A percentile compares a stretch with the other conserved stretches of the same genome.
Evolutionary conservation across 2,888 invertebrate genomes (phyloP).

Genomic region (Argyresthia goedartella): DNA sequence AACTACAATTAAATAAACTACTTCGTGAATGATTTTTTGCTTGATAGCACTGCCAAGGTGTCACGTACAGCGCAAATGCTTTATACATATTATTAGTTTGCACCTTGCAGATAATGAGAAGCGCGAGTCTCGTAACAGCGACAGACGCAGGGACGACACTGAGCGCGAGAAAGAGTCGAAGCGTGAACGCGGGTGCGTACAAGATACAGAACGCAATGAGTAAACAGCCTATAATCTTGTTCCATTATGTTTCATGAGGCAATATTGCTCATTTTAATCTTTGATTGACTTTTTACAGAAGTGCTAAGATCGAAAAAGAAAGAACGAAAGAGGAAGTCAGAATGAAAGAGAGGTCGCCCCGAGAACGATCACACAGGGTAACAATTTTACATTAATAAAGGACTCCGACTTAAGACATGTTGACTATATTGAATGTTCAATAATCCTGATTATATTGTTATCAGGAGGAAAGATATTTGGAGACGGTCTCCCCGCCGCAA

Average conservation of each 20-base stretch:
- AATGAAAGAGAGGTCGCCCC: conserved; percentile 67
- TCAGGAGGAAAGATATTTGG: conserved; percentile 64
- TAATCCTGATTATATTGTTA: neutral
- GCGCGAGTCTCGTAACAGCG: conserved; percentile 41
- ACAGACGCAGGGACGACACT: conserved; percentile 48
- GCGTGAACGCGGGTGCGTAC: conserved; percentile 51
- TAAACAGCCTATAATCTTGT: too few relatives aligned
- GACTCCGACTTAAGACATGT: too few relatives aligned
- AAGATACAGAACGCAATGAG: neutral
- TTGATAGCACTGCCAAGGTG: too few relatives aligned
- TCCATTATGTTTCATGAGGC: too few relatives aligned
- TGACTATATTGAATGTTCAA: conserved; percentile 12
- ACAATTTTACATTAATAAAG: conserved; percentile 16
- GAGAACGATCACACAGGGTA: conserved; percentile 57
- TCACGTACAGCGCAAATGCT: too few relatives aligned
- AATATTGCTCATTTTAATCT: too few relatives aligned
- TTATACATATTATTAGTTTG: too few relatives aligned
- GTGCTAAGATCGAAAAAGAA: conserved; percentile 45
- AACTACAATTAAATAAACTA: too few relatives aligned
- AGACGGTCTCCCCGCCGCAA: conserved; percentile 58
- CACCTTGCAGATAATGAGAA: conserved; percentile 39
- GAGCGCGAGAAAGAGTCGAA: conserved; percentile 57
- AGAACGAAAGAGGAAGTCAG: conserved; percentile 73
- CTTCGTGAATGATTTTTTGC: too few relatives aligned
- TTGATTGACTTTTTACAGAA: neutral